Evolutionary conservation across 1,140 invertebrate genomes (phyloP).

Genomic region (Atta texana): DNA sequence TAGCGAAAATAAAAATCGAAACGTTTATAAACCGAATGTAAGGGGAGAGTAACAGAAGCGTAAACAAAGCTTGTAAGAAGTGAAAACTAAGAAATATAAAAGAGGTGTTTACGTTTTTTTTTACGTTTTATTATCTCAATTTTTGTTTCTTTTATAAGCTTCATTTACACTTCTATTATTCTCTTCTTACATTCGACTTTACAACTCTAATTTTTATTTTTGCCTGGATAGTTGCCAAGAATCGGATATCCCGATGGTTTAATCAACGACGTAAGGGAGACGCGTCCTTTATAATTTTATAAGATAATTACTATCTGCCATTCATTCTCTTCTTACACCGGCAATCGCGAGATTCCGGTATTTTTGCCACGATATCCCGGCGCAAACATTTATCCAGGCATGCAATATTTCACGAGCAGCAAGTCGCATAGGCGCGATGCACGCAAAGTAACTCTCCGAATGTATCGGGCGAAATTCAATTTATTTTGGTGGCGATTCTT

Average conservation of each 20-base stretch:
- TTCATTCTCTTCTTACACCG: conserved; percentile 28
- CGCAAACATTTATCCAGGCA: conserved; percentile 11
- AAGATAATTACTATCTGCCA: conserved; percentile 61
- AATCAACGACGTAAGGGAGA: conserved; percentile 18
- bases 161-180: no score
- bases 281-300: conserved; percentile 47
- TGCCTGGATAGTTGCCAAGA: neutral
- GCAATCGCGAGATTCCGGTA: neutral
- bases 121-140: no score
- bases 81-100: no score
- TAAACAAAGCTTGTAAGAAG: no score
- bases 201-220: no score
- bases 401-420: conserved; percentile 27
- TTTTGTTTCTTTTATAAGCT: no score
- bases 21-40: no score
- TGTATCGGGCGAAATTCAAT: conserved; percentile 15
- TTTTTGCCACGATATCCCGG: conserved; percentile 14
- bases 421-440: neutral
- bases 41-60: no score
- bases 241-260: conserved; percentile 22
- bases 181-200: no score
- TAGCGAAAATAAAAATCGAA: no score
- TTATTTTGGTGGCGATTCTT: conserved; percentile 4
- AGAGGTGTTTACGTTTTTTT: no score
- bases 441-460: neutral